These are phyloP conservation scores for Poicephalus meyeri DNA, from an alignment of 2,113 vertebrate species.

Conservation along the genomic window DNA sequence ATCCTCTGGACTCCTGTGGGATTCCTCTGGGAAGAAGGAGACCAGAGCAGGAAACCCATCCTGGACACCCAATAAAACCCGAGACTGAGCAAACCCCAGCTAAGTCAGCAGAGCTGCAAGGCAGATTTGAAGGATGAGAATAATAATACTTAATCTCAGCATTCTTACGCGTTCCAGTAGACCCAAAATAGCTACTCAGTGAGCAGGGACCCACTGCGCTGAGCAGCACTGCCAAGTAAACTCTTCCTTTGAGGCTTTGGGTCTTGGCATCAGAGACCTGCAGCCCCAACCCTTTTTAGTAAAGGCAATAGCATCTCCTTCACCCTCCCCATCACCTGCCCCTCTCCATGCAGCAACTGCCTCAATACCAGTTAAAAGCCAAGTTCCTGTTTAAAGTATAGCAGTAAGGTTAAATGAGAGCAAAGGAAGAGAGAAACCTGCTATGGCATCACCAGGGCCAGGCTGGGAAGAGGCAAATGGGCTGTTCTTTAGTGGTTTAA, in stretches of 20 bases:
- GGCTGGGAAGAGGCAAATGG: background rate
- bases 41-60: background rate
- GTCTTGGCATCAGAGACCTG: rapidly evolving
- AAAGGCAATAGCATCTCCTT: background rate
- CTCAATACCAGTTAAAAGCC: background rate
- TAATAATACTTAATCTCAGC: background rate
- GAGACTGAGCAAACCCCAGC: background rate
- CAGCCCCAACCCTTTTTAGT: background rate
- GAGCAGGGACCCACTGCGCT: background rate
- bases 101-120: background rate
- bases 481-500: rapidly evolving
- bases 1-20: background rate
- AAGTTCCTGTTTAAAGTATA: rapidly evolving
- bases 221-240: background rate
- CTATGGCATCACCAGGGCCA: background rate
- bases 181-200: background rate
- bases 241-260: background rate
- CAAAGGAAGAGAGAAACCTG: background rate
- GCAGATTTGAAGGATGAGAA: background rate
- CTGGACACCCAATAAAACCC: background rate
- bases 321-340: background rate
- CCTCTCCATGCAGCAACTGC: background rate
- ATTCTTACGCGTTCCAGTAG: rapidly evolving
- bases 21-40: background rate
- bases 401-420: rapidly evolving